Evolutionary conservation across 1,140 invertebrate species (phyloP).

Genomic region (Pissodes strobi): DNA sequence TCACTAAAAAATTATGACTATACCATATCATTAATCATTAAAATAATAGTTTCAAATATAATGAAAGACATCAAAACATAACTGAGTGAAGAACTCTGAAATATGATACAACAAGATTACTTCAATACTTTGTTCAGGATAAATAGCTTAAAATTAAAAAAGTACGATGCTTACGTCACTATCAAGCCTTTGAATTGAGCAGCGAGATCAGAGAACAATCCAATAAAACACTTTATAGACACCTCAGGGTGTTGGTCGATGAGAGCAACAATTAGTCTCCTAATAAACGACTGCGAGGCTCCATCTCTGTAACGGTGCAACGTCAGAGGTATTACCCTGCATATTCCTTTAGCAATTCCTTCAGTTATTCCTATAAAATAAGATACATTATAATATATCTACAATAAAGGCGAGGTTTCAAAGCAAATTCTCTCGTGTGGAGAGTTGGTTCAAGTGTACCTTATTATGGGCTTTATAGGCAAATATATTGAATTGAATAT

Average conservation of each 20-base stretch:
- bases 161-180: slow-evolving; percentile 66
- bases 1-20: too few species aligned
- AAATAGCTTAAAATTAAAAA: slow-evolving; percentile 28
- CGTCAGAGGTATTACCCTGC: slow-evolving; percentile 72
- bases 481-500: not conserved
- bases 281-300: slow-evolving; percentile 74
- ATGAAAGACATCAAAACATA: too few species aligned
- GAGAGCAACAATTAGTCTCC: slow-evolving; percentile 69
- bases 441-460: too few species aligned
- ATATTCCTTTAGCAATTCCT: slow-evolving; percentile 76
- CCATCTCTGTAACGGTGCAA: slow-evolving; percentile 78
- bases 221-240: slow-evolving; percentile 70
- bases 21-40: too few species aligned
- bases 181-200: slow-evolving; percentile 68
- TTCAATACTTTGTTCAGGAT: too few species aligned
- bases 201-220: slow-evolving; percentile 65
- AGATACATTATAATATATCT: not conserved
- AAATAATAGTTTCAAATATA: too few species aligned
- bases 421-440: not conserved
- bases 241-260: slow-evolving; percentile 68
- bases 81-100: too few species aligned
- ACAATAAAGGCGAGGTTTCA: not conserved
- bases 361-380: slow-evolving; percentile 72
- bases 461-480: not conserved
- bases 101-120: too few species aligned